Percentiles rank a stretch among this genome's conserved stretches.
Evolutionary conservation across 2,797 vertebrate genomes (phyloP).

Genomic region (Pseudochirops cupreus): DNA sequence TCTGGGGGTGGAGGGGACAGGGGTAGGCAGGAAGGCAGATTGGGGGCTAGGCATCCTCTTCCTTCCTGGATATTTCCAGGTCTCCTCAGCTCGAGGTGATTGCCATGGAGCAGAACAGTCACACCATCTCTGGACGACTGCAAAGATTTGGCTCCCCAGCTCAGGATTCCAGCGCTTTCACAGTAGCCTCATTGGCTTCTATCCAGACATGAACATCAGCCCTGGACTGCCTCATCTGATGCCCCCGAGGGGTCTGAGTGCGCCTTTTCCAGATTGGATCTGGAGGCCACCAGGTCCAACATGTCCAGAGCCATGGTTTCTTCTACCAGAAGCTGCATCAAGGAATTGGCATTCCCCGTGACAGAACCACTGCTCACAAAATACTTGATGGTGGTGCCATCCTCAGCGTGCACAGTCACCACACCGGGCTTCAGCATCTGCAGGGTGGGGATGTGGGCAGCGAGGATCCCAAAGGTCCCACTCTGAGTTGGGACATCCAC

Average conservation of each 20-base stretch:
- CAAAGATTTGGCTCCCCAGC: constrained; percentile 19
- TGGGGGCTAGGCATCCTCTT: not conserved
- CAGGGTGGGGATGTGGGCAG: too few relatives aligned
- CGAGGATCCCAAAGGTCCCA: too few relatives aligned
- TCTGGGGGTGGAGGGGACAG: too few relatives aligned
- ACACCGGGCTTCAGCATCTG: too few relatives aligned
- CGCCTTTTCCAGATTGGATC: constrained; percentile 95
- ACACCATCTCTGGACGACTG: not conserved
- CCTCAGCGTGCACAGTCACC: too few relatives aligned
- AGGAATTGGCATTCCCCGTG: too few relatives aligned
- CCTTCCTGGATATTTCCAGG: not conserved
- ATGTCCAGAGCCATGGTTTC: too few relatives aligned
- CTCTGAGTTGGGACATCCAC: too few relatives aligned
- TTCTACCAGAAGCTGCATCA: too few relatives aligned
- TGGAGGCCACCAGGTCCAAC: constrained; percentile 85
- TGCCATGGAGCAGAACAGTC: not conserved
- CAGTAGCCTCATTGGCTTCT: constrained; percentile 94
- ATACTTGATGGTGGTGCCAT: too few relatives aligned
- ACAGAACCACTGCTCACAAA: too few relatives aligned
- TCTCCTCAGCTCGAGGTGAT: too few relatives aligned
- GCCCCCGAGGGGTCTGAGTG: constrained; percentile 86
- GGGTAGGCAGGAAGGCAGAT: not conserved
- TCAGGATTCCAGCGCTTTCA: constrained; percentile 94
- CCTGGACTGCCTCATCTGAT: constrained; percentile 87
- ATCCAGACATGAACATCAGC: constrained; percentile 94